A percentile compares a stretch with the other conserved stretches of the same genome.
Conservation (phyloP, 2,797 vertebrate genomes). For the Gallinago solitaria region DNA sequence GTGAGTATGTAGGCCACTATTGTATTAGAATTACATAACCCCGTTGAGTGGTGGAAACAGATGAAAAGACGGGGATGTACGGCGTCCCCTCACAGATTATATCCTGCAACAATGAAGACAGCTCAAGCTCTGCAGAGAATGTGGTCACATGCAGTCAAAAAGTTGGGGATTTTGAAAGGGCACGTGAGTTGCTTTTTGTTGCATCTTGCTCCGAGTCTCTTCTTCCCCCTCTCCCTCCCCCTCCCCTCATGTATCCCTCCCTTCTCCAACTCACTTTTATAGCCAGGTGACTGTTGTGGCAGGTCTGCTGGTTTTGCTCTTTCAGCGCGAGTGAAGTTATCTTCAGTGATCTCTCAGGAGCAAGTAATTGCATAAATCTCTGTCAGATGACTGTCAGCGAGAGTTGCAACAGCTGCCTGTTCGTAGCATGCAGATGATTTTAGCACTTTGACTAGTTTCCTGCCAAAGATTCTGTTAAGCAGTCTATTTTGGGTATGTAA, state of each 20-base stretch:
- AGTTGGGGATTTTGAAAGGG: conserved; percentile 88
- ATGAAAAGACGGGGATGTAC: conserved; percentile 70
- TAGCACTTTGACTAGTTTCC: not conserved
- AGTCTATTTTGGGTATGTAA: not conserved
- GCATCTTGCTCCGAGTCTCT: not conserved
- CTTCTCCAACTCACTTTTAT: not conserved
- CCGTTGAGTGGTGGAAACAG: conserved; percentile 80
- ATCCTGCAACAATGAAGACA: conserved; percentile 85
- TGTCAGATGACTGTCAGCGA: not conserved
- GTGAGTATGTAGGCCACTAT: conserved; percentile 92
- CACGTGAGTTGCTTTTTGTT: conserved; percentile 83
- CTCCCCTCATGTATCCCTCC: not conserved
- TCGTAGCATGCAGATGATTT: not conserved
- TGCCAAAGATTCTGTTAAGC: not conserved
- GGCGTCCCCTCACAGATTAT: conserved; percentile 35
- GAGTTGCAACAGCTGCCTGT: not conserved
- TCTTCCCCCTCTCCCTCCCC: not conserved
- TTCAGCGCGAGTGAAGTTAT: not conserved
- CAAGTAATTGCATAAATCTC: conserved; percentile 4
- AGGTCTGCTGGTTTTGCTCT: not conserved
- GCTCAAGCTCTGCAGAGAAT: conserved; percentile 84
- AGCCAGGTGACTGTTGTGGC: not conserved
- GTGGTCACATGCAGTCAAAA: conserved; percentile 89
- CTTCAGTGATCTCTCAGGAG: not conserved
- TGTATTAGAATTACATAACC: conserved; percentile 91